These are phyloP conservation scores for Nesometra sesokonis DNA, from an alignment of 35 echinoderm and acorn worm species.

Conservation along the genomic window DNA sequence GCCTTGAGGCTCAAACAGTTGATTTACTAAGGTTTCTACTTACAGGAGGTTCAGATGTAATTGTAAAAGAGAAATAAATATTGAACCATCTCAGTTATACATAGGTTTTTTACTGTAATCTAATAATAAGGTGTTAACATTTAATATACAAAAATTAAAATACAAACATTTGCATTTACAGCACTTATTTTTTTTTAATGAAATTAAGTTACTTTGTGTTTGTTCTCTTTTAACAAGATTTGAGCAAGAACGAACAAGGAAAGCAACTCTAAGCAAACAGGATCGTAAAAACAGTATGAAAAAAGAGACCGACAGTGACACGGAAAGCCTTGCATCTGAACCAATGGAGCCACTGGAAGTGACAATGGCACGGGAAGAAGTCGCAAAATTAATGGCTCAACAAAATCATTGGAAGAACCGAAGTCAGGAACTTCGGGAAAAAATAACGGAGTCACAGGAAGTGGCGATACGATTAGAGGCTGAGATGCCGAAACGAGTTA, in stretches of 20 bases:
- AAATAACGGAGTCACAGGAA: constrained; percentile 41
- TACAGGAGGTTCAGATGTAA: too few species aligned
- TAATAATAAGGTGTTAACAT: too few species aligned
- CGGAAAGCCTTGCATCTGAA: constrained; percentile 26
- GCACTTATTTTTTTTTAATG: too few species aligned
- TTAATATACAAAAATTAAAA: too few species aligned
- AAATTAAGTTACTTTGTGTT: too few species aligned
- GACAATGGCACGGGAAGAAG: constrained; percentile 33
- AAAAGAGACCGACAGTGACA: constrained; percentile 51
- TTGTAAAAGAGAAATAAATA: too few species aligned
- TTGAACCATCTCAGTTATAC: too few species aligned
- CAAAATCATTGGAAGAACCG: constrained; percentile 33
- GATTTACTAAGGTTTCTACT: too few species aligned
- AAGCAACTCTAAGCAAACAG: not conserved
- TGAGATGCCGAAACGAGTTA: constrained; percentile 68
- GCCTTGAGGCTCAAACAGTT: too few species aligned
- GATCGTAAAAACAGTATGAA: not conserved
- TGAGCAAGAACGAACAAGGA: not conserved
- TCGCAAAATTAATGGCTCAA: constrained; percentile 24
- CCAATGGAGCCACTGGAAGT: constrained; percentile 69
- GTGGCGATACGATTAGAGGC: constrained; percentile 2
- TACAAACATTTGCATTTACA: too few species aligned
- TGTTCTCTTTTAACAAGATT: not conserved
- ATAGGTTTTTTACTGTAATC: too few species aligned
- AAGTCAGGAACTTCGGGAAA: constrained; percentile 49